Conservation (phyloP, 2,888 invertebrate genomes). For the Hipparchia sbordonii region DNA sequence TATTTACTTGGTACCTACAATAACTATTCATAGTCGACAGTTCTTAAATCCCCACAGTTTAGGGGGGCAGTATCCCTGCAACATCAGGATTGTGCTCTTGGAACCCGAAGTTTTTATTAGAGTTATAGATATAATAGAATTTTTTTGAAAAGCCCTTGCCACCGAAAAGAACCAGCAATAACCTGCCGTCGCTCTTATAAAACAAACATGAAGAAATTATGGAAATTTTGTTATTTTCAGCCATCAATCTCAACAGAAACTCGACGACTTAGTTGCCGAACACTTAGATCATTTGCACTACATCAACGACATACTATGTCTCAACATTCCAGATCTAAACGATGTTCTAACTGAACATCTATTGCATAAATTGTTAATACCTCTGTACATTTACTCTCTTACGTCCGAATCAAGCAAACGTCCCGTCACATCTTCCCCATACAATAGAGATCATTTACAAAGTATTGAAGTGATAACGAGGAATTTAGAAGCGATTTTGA, state of each 20-base stretch:
- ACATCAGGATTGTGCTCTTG: no score
- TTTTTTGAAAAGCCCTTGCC: no score
- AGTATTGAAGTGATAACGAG: slow-evolving; percentile 85
- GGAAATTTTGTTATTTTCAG: slow-evolving; percentile 77
- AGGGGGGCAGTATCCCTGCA: no score
- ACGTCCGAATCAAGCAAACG: slow-evolving; percentile 72
- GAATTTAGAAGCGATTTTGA: slow-evolving; percentile 85
- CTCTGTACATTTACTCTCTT: slow-evolving; percentile 96
- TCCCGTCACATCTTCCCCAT: slow-evolving; percentile 61
- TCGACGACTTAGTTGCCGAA: slow-evolving; percentile 97
- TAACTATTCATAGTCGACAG: no score
- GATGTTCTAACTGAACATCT: slow-evolving; percentile 97
- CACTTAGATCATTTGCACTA: slow-evolving; percentile 99
- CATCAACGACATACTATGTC: slow-evolving; percentile 96
- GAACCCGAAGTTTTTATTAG: no score
- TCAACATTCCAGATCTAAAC: slow-evolving; percentile 96
- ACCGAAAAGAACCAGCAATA: no score
- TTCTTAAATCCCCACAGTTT: no score
- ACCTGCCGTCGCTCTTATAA: no score
- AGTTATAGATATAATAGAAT: no score
- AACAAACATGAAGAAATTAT: not conserved
- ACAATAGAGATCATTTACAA: slow-evolving; percentile 72
- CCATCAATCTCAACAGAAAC: slow-evolving; percentile 94
- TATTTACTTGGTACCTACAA: no score
- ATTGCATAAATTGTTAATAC: slow-evolving; percentile 95